Evolutionary conservation across 2,113 vertebrate species (phyloP), one percentile per base, ranked within the genome.

Genomic region (Halcyon malimbica): DNA sequence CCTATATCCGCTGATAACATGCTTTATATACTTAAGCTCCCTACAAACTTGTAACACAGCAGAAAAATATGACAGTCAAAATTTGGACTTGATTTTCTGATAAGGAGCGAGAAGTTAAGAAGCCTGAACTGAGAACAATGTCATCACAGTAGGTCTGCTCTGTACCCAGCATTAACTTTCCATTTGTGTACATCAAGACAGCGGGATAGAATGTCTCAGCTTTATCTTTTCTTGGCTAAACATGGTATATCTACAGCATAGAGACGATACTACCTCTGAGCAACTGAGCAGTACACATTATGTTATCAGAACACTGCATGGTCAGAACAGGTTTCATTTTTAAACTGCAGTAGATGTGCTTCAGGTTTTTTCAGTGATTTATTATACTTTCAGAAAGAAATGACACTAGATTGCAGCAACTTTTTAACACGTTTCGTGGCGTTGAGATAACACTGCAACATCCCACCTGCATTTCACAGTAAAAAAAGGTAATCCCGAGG

Each of bases 151-250:
- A 74, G 8, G 69, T 19, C 25, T 91, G 42, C 77, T 94, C 88
- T 93, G 64, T 83, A 68, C 24, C 60, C 41, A 79, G 39, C 57
- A 51, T 94, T 87, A 91, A 95, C 95, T 97, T 96, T 71, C 73
- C 87, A 64, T 90, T 94, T 77, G 14, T 44, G 75, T 64, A 68
- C 85, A 94, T 39, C 29, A 68, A 75, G 63, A 82, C 59, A 82
- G 33, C 10, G 4, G 28, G 70, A 95, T 28, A 73, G 42, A 76
- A 29, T 19, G 75, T 57, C 87, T 92, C 89, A 60, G 85, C 57
- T 75, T 91, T 68, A 87, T 83, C 95, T 97, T 96, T 79, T 28
- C 83, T 70, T 87, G 51, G 35, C 90, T 77, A 24, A 90, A 81
- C 42, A 37, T 5, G 25, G 13, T 74, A 71, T 2, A 10, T 21